Conservation (phyloP, 1,140 invertebrate species). For the Meteorus sp. region DNA sequence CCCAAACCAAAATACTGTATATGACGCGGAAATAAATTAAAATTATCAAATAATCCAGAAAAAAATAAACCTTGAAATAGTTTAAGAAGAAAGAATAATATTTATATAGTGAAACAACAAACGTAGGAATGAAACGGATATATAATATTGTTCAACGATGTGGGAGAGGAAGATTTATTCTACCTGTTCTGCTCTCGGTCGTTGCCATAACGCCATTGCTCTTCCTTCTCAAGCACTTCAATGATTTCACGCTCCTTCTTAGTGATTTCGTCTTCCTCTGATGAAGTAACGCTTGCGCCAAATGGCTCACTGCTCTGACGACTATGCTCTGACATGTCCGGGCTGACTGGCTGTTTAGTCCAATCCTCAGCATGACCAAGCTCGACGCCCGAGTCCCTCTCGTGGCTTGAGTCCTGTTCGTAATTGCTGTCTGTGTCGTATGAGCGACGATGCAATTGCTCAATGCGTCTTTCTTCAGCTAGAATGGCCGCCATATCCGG, state of each 20-base stretch:
- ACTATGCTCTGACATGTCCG: constrained; percentile 71
- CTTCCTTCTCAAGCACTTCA: constrained; percentile 69
- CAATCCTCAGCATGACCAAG: constrained; percentile 62
- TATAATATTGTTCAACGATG: background rate
- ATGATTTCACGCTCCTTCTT: constrained; percentile 75
- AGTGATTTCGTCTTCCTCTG: constrained; percentile 72
- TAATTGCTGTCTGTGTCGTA: constrained; percentile 61
- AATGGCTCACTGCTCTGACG: constrained; percentile 76
- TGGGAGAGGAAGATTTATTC: constrained; percentile 5
- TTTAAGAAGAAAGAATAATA: background rate
- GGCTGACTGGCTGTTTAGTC: constrained; percentile 64
- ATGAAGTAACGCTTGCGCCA: constrained; percentile 66
- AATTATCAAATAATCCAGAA: background rate
- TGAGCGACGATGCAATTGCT: constrained; percentile 67
- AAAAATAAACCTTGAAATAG: background rate
- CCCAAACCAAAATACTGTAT: constrained; percentile 23
- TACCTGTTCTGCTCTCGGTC: constrained; percentile 51
- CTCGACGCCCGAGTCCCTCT: constrained; percentile 75
- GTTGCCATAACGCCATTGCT: constrained; percentile 61
- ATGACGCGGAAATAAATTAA: constrained; percentile 9
- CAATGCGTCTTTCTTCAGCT: constrained; percentile 76
- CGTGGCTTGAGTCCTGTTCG: constrained; percentile 56
- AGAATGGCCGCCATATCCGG: constrained; percentile 78
- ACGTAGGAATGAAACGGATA: background rate
- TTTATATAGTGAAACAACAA: background rate